Conservation (phyloP, 2,888 invertebrate species). For the Disparrhopalites patrizii region DNA sequence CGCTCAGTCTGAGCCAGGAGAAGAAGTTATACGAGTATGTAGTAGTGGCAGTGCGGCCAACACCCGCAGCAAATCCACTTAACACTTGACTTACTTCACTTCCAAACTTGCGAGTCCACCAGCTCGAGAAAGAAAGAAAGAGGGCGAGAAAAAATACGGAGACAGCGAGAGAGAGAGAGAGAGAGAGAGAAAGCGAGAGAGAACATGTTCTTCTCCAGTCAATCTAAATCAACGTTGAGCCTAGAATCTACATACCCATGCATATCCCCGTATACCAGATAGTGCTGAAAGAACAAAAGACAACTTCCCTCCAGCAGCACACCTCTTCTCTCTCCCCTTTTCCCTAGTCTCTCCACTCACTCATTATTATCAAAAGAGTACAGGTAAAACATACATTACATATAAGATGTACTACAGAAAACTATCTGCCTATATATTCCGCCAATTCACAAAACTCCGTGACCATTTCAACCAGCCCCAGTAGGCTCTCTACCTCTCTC, state of each 20-base stretch:
- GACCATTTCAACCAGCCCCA: no score
- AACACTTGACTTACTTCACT: neutral
- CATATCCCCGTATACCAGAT: no score
- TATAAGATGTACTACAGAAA: neutral
- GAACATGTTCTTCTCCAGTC: neutral
- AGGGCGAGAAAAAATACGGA: neutral
- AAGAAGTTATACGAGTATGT: no score
- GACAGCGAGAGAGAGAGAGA: no score
- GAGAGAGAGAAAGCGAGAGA: neutral
- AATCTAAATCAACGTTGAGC: neutral
- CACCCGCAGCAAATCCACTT: slow-evolving; percentile 11
- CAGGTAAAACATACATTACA: neutral
- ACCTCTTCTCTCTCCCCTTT: no score
- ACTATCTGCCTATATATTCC: no score
- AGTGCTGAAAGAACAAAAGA: neutral
- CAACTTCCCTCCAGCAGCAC: neutral
- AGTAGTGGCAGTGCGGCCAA: slow-evolving; percentile 7
- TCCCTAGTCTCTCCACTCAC: neutral
- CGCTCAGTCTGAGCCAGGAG: no score
- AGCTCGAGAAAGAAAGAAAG: neutral
- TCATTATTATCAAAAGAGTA: neutral
- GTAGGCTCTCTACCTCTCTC: neutral
- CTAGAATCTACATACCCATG: no score
- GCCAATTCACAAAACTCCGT: no score
- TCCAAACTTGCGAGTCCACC: neutral